phyloP scores from a whole-genome alignment of 2,888 invertebrate genomes.

The Cryptophagus acutangulus region DNA sequence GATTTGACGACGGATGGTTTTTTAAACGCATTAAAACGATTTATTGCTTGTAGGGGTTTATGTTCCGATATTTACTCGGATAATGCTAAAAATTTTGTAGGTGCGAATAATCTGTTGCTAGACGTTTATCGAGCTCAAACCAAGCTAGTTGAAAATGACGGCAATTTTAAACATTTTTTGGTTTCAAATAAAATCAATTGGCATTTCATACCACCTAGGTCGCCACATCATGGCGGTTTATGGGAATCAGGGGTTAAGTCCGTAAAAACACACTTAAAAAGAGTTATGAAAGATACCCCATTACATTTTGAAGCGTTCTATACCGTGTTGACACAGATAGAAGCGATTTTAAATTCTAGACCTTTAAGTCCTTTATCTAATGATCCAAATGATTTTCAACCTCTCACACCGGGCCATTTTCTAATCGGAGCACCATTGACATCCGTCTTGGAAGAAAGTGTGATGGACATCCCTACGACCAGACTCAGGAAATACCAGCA shows the following conservation, averaged over 20 bases:
- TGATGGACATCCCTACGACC: slow-evolving; percentile 14
- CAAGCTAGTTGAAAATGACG: no score
- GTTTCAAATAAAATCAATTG: slow-evolving; percentile 4
- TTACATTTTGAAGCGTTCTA: slow-evolving; percentile 31
- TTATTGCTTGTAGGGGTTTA: not conserved
- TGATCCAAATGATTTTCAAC: slow-evolving; percentile 17
- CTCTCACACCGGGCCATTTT: slow-evolving; percentile 23
- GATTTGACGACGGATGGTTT: no score
- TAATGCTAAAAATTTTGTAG: no score
- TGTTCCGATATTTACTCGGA: slow-evolving; percentile 5
- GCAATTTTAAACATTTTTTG: not conserved
- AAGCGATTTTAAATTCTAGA: slow-evolving; percentile 31
- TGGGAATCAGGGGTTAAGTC: no score
- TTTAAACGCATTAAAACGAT: no score
- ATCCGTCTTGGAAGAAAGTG: slow-evolving; percentile 16
- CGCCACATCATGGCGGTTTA: no score
- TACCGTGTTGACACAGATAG: slow-evolving; percentile 28
- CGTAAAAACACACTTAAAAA: no score
- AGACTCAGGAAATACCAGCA: slow-evolving; percentile 23
- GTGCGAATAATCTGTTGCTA: no score
- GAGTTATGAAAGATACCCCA: no score
- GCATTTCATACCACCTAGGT: no score
- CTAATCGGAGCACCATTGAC: slow-evolving; percentile 17
- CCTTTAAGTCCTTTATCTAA: slow-evolving; percentile 23
- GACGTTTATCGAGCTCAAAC: no score